These are phyloP conservation scores for Muscidifurax raptorellus DNA, from an alignment of 1,140 invertebrate genomes.

Conservation along the genomic window DNA sequence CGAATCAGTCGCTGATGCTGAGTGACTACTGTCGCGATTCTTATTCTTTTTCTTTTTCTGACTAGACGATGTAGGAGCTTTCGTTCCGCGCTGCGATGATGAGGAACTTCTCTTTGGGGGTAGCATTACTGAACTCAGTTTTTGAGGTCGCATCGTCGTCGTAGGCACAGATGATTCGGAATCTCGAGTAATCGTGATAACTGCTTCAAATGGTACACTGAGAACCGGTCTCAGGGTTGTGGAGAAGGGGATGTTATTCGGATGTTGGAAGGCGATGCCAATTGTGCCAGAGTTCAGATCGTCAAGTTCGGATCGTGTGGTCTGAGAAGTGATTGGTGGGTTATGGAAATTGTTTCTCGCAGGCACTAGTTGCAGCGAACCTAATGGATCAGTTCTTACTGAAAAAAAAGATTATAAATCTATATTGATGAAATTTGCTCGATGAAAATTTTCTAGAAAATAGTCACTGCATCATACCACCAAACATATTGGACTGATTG, in stretches of 20 bases:
- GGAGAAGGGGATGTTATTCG: background rate
- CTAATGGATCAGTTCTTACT: constrained; percentile 3
- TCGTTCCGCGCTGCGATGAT: constrained; percentile 15
- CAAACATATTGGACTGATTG: background rate
- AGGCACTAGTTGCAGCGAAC: constrained; percentile 17
- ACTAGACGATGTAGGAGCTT: background rate
- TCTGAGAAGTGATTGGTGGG: background rate
- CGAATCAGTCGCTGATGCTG: background rate
- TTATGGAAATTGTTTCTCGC: background rate
- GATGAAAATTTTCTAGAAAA: background rate
- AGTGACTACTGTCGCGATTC: constrained; percentile 31
- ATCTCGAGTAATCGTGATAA: constrained; percentile 64
- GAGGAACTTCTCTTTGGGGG: background rate
- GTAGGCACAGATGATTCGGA: background rate
- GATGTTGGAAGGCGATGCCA: background rate
- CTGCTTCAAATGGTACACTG: constrained; percentile 69
- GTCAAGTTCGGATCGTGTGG: background rate
- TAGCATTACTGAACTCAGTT: background rate
- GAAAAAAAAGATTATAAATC: background rate
- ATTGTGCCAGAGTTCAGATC: background rate
- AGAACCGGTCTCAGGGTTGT: constrained; percentile 56
- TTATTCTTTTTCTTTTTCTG: constrained; percentile 16
- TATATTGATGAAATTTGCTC: background rate
- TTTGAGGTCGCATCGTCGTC: background rate
- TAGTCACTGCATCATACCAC: background rate